Base-by-base conservation (phyloP, 2,797 vertebrate species). In the Phrynocephalus forsythii region DNA sequence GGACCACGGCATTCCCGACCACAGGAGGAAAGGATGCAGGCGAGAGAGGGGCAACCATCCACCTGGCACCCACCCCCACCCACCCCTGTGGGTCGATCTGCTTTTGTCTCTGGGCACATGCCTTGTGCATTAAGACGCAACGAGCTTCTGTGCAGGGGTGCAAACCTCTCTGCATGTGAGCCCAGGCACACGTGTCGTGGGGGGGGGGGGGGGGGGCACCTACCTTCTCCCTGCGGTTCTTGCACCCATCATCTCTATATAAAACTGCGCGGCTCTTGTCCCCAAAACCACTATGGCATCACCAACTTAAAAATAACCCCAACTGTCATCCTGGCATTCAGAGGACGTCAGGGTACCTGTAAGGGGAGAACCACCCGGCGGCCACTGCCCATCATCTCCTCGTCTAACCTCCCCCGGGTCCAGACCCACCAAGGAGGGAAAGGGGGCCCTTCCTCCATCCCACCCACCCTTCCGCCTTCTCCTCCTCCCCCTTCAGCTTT, bases 221-320 rank as follows among this genome's bases (percentile, higher is more conserved):
- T 26, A 38, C 1, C 48, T 48, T 66, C 26, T 28, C 3, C 7
- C 63, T 1, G 30, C 18, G 1, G 38, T 24, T 16, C 20, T n/a
- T 52, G 24, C 73, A 15, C 22, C n/a, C 26, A 4, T 18, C 30
- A 1, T 26, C 24, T 69, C 84, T 52, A 66, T 11, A 72, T 73
- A 52, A 73, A 83, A 63, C 44, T 44, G 60, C 0, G 8, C 5
- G 6, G 50, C 15, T 3, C 18, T 66, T n/a, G 68, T 44, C 71
- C 69, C 78, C 67, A 33, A 3, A 28, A 67, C 28, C 5, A 16
- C 56, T 4, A 2, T 79, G 38, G 81, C 85, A 87, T 87, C 85
- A 89, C 20, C 1, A 15, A 15, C 85, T 81, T 72, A 86, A 86
- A 87, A 88, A 86, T 84, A 89, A 38, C 76, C 33, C 66, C 28